Evolutionary conservation across 2,797 vertebrate genomes (phyloP), one percentile per base, ranked within the genome.

Genomic region (Danionella dracula): DNA sequence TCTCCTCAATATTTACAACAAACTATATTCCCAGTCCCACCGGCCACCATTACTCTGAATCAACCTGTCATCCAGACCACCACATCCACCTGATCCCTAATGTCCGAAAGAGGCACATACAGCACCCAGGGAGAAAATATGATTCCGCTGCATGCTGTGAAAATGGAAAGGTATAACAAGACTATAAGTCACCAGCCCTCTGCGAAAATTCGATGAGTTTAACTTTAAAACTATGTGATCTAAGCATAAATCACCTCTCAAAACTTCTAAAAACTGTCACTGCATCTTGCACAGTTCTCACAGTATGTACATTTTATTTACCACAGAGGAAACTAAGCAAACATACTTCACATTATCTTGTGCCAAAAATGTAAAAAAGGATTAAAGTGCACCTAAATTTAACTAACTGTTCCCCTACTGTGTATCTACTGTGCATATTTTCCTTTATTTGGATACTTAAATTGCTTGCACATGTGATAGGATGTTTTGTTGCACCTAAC

Each of bases 401-500:
- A 73, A 59, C 73, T 66, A 66, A 60, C 72, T 63, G 62, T 62
- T 76, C 45, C 71, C 66, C 65, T 27, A 27, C 23, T 27, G 23
- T 6, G 23, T 6, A 6, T 27, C 62, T 53, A 73, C 38, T 72
- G 79, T 75, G 46, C 53, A 66, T 31, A 35, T 59, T 69, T 77
- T 71, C 81, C 85, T 87, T 85, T 81, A 87, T 84, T 84, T 81
- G 80, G 38, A n/a, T 72, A 61, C 75, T 50, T 3, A 85, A 87
- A 89, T 90, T 68, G 79, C 78, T 81, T 79, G 84, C 86, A 88
- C 78, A 66, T 90, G 86, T 59, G 55, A 64, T 57, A 72, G 73
- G 76, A 80, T 82, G 79, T 86, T 86, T 86, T 74, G 78, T 76
- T 70, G 73, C 70, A 73, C 78, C 82, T 46, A 59, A 66, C 70